Percentiles rank a stretch among this genome's conserved stretches.
phyloP scores from a whole-genome alignment of 2,113 vertebrate genomes.

The Myiozetetes cayanensis region DNA sequence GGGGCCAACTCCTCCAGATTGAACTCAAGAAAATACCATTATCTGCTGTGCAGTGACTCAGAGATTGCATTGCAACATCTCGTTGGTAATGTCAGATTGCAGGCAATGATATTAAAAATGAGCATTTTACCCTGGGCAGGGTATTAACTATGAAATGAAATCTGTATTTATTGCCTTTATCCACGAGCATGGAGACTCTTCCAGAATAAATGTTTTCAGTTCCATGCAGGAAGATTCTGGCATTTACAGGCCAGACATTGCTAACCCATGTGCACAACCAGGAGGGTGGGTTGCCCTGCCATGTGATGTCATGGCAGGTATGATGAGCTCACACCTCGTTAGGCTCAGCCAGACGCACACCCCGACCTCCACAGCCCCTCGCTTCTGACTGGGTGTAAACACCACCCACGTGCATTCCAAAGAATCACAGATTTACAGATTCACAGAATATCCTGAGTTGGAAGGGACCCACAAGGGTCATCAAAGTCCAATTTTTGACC shows the following conservation, averaged over 20 bases:
- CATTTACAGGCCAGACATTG: conserved; percentile 27
- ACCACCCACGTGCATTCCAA: accelerated
- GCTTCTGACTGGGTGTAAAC: accelerated
- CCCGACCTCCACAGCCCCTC: not conserved
- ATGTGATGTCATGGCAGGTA: conserved; percentile 13
- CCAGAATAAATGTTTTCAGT: conserved; percentile 71
- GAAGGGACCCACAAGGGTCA: not conserved
- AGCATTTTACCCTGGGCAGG: conserved; percentile 56
- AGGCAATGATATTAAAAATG: conserved; percentile 67
- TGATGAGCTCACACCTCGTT: not conserved
- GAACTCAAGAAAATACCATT: conserved; percentile 67
- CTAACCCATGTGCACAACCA: not conserved
- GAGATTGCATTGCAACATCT: conserved; percentile 70
- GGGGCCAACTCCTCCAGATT: conserved; percentile 59
- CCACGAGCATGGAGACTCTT: conserved; percentile 31
- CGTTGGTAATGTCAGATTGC: conserved; percentile 65
- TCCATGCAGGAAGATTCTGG: conserved; percentile 36
- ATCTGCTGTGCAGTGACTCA: conserved; percentile 60
- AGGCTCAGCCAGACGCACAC: not conserved
- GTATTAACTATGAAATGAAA: conserved; percentile 54
- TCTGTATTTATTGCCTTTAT: conserved; percentile 65
- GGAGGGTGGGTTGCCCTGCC: not conserved
- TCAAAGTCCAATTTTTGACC: not conserved
- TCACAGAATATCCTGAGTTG: not conserved
- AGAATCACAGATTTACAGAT: not conserved